Base-by-base conservation (phyloP, 2,888 invertebrate genomes). In the Noctua fimbriata region DNA sequence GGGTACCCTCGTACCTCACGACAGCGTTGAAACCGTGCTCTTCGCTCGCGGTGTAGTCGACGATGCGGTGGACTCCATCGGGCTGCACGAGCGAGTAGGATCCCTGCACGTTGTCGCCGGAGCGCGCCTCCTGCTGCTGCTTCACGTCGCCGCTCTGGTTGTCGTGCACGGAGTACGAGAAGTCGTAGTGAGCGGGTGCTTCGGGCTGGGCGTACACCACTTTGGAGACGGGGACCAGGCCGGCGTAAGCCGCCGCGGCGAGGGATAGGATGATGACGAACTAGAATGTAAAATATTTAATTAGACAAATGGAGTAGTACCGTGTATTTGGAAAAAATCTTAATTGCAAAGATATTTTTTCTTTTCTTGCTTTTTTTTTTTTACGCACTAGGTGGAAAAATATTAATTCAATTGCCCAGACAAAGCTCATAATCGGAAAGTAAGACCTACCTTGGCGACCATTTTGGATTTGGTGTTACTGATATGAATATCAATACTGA, bases 61-160 rank as follows among this genome's bases (percentile, higher is more conserved):
- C 97, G 81, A 96, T 94, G 84, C 97, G 95, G 88, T 92, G 94
- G 60, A 95, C 93, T 2, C 97, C 97, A 78, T 97, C 97, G 81
- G 96, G 96, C 84, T 97, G 97, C 66, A 97, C 92, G 36, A 97
- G 93, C 9, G 97, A 96, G 94, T 97, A 97, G 63, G 94, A 95
- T 81, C 97, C 97, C 67, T 95, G 95, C 65, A 97, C 95, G 84
- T 90, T 91, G 88, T 97, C 95, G 6, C 96, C 96, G 80, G 91
- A 87, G 87, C 97, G 96, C 74, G 93, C 89, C 87, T 97, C 97
- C 86, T 95, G 93, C 92, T 97, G 97, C 87, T 96, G 93, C 91
- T 97, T 97, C 86, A 96, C 91, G 90, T 97, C 97, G 6, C 96
- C 96, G 90, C 93, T 95, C 90, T 95, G 94, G 24, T 92, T 89